Conservation (phyloP, 2,797 vertebrate genomes). For the Mus caroli region DNA sequence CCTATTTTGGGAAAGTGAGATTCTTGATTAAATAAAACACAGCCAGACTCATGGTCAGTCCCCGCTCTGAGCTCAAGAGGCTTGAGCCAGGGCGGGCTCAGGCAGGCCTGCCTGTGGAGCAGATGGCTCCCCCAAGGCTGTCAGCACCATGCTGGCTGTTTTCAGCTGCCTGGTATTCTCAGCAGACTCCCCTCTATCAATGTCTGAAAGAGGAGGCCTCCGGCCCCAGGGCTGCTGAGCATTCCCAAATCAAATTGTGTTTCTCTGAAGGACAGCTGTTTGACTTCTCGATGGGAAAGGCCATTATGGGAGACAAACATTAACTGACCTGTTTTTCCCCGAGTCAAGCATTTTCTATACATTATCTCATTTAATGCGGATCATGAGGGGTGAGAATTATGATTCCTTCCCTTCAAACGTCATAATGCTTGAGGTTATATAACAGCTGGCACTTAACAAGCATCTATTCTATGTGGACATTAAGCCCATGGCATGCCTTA, state of each 20-base stretch:
- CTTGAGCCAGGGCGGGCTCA: conserved; percentile 32
- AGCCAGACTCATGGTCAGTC: conserved; percentile 63
- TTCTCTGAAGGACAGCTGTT: conserved; percentile 33
- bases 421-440: neutral
- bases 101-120: neutral
- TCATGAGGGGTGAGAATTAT: neutral
- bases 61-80: conserved; percentile 49
- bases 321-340: neutral
- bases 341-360: conserved; percentile 36
- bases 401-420: neutral
- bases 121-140: neutral
- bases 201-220: neutral
- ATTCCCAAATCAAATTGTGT: conserved; percentile 56
- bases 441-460: conserved; percentile 2
- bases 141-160: neutral
- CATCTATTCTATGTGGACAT: neutral
- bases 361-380: conserved; percentile 34
- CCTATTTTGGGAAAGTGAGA: conserved; percentile 86
- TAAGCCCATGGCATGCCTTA: neutral
- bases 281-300: neutral
- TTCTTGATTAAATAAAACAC: conserved; percentile 79
- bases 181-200: neutral
- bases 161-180: neutral
- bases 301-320: conserved; percentile 32
- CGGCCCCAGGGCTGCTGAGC: neutral